Base-by-base conservation (phyloP, 92 coral and sea anemone genomes). In the Metridium senile region DNA sequence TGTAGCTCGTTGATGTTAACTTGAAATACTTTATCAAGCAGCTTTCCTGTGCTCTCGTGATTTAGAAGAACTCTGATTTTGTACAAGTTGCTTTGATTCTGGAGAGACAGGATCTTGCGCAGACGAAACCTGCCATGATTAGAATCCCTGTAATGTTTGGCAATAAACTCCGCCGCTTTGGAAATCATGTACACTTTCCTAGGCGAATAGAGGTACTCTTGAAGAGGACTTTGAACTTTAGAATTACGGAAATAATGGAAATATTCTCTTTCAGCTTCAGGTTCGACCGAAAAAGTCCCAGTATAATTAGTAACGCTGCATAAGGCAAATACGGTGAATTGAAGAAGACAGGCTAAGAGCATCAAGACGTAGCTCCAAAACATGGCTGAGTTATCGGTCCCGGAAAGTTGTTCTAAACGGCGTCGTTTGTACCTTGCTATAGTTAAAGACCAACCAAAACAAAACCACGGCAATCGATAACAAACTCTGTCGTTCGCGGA, bases 101-200 rank as follows among this genome's bases (percentile, higher is more conserved):
- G 73, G 17, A 88, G 22, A 27, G 78, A 65, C 61, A 84, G 7
- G 25, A 91, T 61, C 22, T 72, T 66, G 54, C 93, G 86, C 18
- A 91, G 85, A 70, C 81, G 80, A 77, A 47, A 66, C 4, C 89
- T 68, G 52, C 65, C 27, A 3, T 46, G 43, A 0, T 30, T 78
- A 26, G 57, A 25, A 18, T 70, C 31, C 77, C 70, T 59, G 33
- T 82, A 76, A 33, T 70, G 58, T 21, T 77, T 74, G 10, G 69
- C 93, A 46, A 93, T 89, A 68, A 89, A 51, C 59, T 91, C 93
- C 21, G 97, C 97, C 23, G 97, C 93, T 65, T 89, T 85, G 27
- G 82, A 87, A 62, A 85, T 78, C 45, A 79, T 57, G 56, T 68
- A 85, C 57, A 90, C 74, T n/a, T 49, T 68, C 56, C 54, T 68